Conservation (phyloP, 2,797 vertebrate genomes). For the Scyliorhinus canicula region DNA sequence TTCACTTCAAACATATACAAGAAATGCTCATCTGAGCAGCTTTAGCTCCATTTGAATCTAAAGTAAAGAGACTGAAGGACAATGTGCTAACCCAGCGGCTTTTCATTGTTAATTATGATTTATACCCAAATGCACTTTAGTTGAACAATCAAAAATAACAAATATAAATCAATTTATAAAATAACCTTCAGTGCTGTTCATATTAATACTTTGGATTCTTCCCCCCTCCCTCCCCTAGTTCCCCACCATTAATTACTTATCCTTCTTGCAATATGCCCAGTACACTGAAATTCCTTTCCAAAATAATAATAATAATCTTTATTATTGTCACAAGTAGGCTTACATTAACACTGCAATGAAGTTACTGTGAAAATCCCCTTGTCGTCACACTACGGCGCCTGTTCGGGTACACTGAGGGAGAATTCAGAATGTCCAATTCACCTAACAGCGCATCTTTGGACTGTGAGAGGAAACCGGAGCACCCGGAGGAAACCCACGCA, state of each 20-base stretch:
- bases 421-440: too few relatives aligned
- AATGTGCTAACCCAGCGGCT: not conserved
- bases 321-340: too few relatives aligned
- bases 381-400: too few relatives aligned
- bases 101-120: not conserved
- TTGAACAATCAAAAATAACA: not conserved
- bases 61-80: not conserved
- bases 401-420: too few relatives aligned
- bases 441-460: too few relatives aligned
- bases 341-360: too few relatives aligned
- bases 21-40: too few relatives aligned
- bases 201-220: not conserved
- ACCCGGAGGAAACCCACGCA: too few relatives aligned
- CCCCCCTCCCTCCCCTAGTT: not conserved
- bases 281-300: not conserved
- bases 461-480: too few relatives aligned
- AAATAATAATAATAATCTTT: too few relatives aligned
- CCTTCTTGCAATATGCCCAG: not conserved
- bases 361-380: too few relatives aligned
- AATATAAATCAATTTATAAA: not conserved
- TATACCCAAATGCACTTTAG: not conserved
- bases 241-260: not conserved
- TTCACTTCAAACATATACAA: not conserved
- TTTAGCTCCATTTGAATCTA: not conserved
- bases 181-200: not conserved